Base-by-base conservation (phyloP, 2,113 vertebrate species). In the Hippocampus guttulatus region DNA sequence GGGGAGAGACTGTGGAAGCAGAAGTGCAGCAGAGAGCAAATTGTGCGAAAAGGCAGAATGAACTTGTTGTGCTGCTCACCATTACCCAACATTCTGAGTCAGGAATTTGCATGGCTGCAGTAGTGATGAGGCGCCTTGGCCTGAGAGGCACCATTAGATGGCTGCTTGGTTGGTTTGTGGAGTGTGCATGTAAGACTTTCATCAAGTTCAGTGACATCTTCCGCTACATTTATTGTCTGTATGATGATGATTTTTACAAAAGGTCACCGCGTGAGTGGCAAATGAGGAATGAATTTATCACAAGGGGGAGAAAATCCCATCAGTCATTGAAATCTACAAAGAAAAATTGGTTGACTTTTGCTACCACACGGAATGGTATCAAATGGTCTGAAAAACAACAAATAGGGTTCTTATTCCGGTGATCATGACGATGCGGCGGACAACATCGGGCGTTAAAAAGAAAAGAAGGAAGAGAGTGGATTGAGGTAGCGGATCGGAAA, bases 31-130 rank as follows among this genome's bases (percentile, higher is more conserved):
- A 70, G 54, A 54, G 64, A 74, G 33, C 58, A 45, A 81, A 71
- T 74, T 70, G 67, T 67, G 73, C 65, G n/a, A 47, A 79, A 62
- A 71, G 21, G 72, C 23, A 58, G n/a, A 66, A 79, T 61, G 47
- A 69, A 74, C 62, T 55, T 73, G 68, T 71, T 73, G 55, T 41
- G 71, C 51, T 33, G 20, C 38, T 74, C 25, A 33, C 33, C 14
- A 43, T 71, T 67, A 38, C 70, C 27, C 57, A 18, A 20, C 54
- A 51, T 62, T 69, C 4, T 61, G 45, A 61, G 57, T 66, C 45
- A 47, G 77, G 43, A 74, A 58, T 81, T 81, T 64, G 64, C 30
- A 49, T 67, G 60, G 67, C 18, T 64, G 70, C 43, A 52, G 40
- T 55, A 45, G 30, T 51, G 70, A 65, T 47, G 64, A 65, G 41